phyloP scores from a whole-genome alignment of 2,888 invertebrate genomes.

The Agrotis segetum region DNA sequence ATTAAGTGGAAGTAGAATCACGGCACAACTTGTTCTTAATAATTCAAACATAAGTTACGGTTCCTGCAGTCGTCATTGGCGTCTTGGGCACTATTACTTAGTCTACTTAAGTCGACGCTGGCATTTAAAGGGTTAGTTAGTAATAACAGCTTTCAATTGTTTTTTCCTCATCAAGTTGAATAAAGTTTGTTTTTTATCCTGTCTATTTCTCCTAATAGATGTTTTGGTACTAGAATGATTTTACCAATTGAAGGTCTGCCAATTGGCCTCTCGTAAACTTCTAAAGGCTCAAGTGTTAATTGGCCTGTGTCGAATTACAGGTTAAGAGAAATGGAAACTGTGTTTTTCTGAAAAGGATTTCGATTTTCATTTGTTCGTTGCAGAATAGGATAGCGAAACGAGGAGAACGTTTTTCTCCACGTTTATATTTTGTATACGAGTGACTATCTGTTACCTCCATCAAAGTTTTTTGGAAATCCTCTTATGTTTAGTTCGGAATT shows the following conservation, averaged over 20 bases:
- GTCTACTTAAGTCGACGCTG: conserved; percentile 54
- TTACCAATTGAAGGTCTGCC: conserved; percentile 49
- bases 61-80: conserved; percentile 60
- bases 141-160: conserved; percentile 63
- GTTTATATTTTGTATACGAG: background rate
- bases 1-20: conserved; percentile 54
- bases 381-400: conserved; percentile 19
- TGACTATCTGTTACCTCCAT: conserved; percentile 14
- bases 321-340: conserved; percentile 36
- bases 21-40: conserved; percentile 63
- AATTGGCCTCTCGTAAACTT: conserved; percentile 52
- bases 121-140: conserved; percentile 66
- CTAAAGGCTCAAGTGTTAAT: conserved; percentile 53
- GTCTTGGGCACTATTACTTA: conserved; percentile 63
- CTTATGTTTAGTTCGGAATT: conserved; percentile 6
- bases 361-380: conserved; percentile 20
- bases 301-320: conserved; percentile 37
- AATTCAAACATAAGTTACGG: conserved; percentile 67
- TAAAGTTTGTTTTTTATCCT: conserved; percentile 58
- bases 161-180: conserved; percentile 56
- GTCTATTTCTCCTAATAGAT: conserved; percentile 46
- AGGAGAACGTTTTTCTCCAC: conserved; percentile 10
- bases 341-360: conserved; percentile 39
- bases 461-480: conserved; percentile 13
- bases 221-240: conserved; percentile 57